phyloP scores from a whole-genome alignment of 2,888 invertebrate genomes.

The Pecten maximus region DNA sequence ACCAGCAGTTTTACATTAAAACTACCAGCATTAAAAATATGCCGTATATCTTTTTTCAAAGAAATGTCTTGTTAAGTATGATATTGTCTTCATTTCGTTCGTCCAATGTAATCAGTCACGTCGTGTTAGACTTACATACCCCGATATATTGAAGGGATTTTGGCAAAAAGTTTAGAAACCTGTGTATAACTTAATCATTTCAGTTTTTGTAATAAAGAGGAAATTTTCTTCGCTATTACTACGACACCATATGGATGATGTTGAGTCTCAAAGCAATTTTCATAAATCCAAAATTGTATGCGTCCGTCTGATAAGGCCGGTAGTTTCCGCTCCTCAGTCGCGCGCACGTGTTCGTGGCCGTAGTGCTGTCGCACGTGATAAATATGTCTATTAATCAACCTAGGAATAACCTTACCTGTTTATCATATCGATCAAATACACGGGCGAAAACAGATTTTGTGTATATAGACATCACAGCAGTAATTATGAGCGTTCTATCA shows the following conservation, averaged over 20 bases:
- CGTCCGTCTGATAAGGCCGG: not conserved
- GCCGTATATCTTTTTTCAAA: too few species aligned
- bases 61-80: too few species aligned
- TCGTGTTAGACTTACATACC: too few species aligned
- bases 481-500: not conserved
- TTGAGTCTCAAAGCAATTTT: not conserved
- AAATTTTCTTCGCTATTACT: not conserved
- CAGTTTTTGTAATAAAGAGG: not conserved
- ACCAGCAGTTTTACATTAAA: too few species aligned
- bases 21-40: too few species aligned
- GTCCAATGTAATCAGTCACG: too few species aligned
- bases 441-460: slow-evolving; percentile 10
- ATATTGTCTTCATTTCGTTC: too few species aligned
- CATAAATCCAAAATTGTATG: slow-evolving; percentile 35
- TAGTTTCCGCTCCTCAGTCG: not conserved
- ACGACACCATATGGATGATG: not conserved
- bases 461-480: not conserved
- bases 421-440: slow-evolving; percentile 14
- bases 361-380: not conserved
- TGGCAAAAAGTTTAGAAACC: too few species aligned
- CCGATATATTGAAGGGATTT: too few species aligned
- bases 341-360: slow-evolving; percentile 23
- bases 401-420: slow-evolving; percentile 24
- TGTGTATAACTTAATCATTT: too few species aligned
- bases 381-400: slow-evolving; percentile 24